Conservation (phyloP, 2,113 vertebrate genomes). For the Poeciliopsis turrubarensis region DNA sequence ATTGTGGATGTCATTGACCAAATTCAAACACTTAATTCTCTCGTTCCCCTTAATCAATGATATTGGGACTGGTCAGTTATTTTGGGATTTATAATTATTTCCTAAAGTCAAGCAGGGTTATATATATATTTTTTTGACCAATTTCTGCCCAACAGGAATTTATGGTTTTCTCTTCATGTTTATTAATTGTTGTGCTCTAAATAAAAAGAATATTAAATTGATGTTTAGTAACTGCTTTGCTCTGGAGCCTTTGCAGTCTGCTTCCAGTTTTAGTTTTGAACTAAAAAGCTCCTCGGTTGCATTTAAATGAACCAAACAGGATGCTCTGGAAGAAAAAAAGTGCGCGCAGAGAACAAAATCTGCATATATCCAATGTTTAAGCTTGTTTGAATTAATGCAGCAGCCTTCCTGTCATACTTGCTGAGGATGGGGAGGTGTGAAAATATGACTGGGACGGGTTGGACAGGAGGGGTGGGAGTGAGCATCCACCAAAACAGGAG, state of each 20-base stretch:
- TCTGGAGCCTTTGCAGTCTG: background rate
- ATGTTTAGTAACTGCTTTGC: background rate
- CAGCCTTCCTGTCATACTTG: background rate
- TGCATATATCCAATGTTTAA: background rate
- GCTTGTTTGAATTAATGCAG: background rate
- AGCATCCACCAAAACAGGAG: background rate
- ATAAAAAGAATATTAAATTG: too few relatives aligned
- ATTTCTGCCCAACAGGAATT: too few relatives aligned
- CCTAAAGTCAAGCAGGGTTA: too few relatives aligned
- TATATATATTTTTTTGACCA: too few relatives aligned
- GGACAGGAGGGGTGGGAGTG: background rate
- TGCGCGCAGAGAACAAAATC: background rate
- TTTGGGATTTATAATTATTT: too few relatives aligned
- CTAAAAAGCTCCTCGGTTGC: background rate
- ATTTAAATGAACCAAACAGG: background rate
- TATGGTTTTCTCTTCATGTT: too few relatives aligned
- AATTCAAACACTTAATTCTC: too few relatives aligned
- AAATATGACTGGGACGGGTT: constrained; percentile 10
- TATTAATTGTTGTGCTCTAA: too few relatives aligned
- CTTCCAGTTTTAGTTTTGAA: background rate
- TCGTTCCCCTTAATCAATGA: too few relatives aligned
- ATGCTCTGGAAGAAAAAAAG: background rate
- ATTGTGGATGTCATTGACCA: background rate
- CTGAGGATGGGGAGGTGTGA: background rate
- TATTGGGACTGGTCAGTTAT: too few relatives aligned